Evolutionary conservation across 1,140 invertebrate species (phyloP).

Genomic region (Drosophila leontia): DNA sequence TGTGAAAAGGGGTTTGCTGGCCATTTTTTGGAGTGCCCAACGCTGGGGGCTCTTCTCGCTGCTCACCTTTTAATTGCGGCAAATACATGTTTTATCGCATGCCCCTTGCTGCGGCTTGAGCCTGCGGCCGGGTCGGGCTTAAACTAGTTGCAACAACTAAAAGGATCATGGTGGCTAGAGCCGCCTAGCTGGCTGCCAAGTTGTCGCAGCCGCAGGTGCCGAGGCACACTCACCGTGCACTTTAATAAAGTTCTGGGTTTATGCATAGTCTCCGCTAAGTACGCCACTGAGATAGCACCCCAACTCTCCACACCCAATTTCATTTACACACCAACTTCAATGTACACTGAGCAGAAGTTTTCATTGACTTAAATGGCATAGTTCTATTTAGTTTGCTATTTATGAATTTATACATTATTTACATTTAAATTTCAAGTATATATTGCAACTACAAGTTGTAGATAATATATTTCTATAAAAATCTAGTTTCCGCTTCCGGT

Average conservation of each 20-base stretch:
- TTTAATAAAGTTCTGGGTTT: constrained; percentile 64
- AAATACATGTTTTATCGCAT: constrained; percentile 64
- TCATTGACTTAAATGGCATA: too few relatives aligned
- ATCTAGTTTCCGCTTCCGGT: too few relatives aligned
- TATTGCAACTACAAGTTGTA: not conserved
- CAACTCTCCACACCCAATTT: not conserved
- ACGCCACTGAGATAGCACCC: constrained; percentile 31
- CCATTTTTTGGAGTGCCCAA: constrained; percentile 5
- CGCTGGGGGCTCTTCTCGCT: not conserved
- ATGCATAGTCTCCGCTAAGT: constrained; percentile 44
- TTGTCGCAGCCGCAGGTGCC: constrained; percentile 61
- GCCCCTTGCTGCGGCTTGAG: constrained; percentile 9
- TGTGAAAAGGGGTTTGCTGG: constrained; percentile 29
- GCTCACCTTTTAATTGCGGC: constrained; percentile 63
- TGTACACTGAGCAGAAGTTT: not conserved
- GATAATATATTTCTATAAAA: not conserved
- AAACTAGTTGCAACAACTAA: constrained; percentile 50
- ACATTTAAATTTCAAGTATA: not conserved
- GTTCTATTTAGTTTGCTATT: not conserved
- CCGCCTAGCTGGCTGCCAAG: constrained; percentile 33
- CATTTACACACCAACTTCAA: constrained; percentile 1
- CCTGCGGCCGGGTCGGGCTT: constrained; percentile 18
- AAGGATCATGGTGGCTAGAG: constrained; percentile 26
- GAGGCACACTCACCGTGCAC: constrained; percentile 54
- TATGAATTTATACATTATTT: not conserved